Base-by-base conservation (phyloP, 2,888 invertebrate species). In the Loripinus fragilis region DNA sequence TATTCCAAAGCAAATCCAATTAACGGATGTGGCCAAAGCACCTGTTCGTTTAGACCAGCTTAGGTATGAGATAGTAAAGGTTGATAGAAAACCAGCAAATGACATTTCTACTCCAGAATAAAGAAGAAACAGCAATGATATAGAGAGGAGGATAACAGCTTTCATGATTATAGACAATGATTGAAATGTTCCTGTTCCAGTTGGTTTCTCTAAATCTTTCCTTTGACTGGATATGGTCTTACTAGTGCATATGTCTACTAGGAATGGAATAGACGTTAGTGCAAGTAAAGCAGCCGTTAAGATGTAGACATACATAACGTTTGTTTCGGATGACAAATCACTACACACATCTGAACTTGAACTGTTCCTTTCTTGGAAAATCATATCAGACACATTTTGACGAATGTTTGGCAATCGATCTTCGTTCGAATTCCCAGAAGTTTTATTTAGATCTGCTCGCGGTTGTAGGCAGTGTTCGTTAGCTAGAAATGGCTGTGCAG, bases 1-100 rank as follows among this genome's bases (percentile, higher is more conserved):
- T n/a, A 90, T 78, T 12, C 93, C 92, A 81, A 93, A 94, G n/a
- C 90, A 86, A 0, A 91, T 92, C 94, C 94, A 94, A 78, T 92
- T 92, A 0, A 92, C 85, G 12, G 93, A 90, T 3, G 92, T 91
- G 3, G 93, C 78, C 25, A 89, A 81, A 8, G 91, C 88, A 3
- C 91, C 93, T 33, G 85, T 82, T 0, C 86, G 71, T 71, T 91
- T 89, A 15, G 88, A 77, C 84, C 93, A 88, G 12, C 86, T 76
- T 17, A 92, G 85, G 71, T 90, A 85, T 33, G 72, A 30, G 7
- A 78, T 55, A 3, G 67, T 71, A 65, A 84, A 84, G 0, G 84
- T 81, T 78, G 79, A 79, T 5, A 84, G 38, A 68, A 75, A 77
- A 5, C 79, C 76, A 30, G 77, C 81, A 55, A 77, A 84, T 0